Percentiles rank a stretch among this genome's conserved stretches.
These are phyloP conservation scores for Botia kubotai DNA, from an alignment of 2,797 vertebrate genomes.

Conservation along the genomic window DNA sequence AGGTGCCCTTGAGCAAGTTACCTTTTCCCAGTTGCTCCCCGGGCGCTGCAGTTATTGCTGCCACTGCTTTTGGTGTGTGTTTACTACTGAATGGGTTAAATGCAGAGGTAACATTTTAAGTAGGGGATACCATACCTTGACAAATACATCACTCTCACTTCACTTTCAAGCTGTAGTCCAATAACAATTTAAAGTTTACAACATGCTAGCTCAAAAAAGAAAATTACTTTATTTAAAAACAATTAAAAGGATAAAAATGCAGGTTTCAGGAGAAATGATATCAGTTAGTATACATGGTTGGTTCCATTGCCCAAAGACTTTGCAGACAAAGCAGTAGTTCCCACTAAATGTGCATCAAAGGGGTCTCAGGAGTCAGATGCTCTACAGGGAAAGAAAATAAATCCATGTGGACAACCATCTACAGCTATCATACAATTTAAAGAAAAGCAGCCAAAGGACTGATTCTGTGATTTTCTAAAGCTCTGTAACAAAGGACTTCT, in stretches of 20 bases:
- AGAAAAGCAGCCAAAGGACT: background rate
- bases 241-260: background rate
- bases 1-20: too few species aligned
- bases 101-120: too few species aligned
- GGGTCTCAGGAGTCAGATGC: background rate
- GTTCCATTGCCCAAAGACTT: background rate
- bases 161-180: background rate
- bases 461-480: background rate
- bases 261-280: background rate
- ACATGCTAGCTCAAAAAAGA: background rate
- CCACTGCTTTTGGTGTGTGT: too few species aligned
- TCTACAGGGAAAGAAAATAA: background rate
- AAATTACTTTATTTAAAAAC: background rate
- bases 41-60: too few species aligned
- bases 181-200: background rate
- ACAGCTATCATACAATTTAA: background rate
- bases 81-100: too few species aligned
- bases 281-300: background rate
- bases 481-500: background rate
- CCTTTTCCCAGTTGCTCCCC: too few species aligned
- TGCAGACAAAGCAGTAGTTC: background rate
- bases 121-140: too few species aligned
- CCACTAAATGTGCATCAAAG: background rate
- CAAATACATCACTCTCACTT: too few species aligned
- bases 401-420: background rate